Evolutionary conservation across 2,888 invertebrate genomes (phyloP).

Genomic region (Leucoptera coffeella): DNA sequence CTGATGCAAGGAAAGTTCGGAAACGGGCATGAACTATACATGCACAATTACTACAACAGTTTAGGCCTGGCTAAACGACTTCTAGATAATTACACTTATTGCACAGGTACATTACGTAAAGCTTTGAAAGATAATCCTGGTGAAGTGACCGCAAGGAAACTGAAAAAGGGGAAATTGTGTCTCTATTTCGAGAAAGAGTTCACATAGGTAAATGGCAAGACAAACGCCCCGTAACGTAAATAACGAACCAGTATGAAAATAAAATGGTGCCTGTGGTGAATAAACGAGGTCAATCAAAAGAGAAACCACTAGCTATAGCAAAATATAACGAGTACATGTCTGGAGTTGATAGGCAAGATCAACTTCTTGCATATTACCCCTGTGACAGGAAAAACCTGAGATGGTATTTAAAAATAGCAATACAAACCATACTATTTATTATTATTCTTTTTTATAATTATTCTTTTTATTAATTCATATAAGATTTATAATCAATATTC

Average conservation of each 20-base stretch:
- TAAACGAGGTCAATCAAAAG: too few species aligned
- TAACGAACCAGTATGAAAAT: conserved; percentile 1
- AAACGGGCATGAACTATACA: conserved; percentile 1
- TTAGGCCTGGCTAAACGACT: background rate
- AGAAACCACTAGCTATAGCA: background rate
- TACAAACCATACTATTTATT: too few species aligned
- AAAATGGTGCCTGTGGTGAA: conserved; percentile 1
- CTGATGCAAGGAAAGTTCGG: conserved; percentile 1
- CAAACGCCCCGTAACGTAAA: conserved; percentile 1
- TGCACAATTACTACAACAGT: conserved; percentile 1
- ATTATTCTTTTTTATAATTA: too few species aligned
- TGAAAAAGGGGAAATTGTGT: too few species aligned
- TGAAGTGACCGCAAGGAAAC: too few species aligned
- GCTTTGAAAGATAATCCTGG: too few species aligned
- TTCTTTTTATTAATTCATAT: too few species aligned
- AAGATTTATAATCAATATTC: too few species aligned
- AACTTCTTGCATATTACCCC: background rate
- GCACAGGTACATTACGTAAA: conserved; percentile 1
- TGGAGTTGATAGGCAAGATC: background rate
- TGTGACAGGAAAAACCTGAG: background rate
- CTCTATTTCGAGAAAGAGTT: too few species aligned
- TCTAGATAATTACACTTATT: conserved; percentile 1
- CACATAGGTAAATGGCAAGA: background rate
- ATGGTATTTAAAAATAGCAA: too few species aligned
- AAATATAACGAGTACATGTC: background rate